These are phyloP conservation scores for Ischnura elegans DNA, from an alignment of 2,888 invertebrate genomes.

Conservation along the genomic window DNA sequence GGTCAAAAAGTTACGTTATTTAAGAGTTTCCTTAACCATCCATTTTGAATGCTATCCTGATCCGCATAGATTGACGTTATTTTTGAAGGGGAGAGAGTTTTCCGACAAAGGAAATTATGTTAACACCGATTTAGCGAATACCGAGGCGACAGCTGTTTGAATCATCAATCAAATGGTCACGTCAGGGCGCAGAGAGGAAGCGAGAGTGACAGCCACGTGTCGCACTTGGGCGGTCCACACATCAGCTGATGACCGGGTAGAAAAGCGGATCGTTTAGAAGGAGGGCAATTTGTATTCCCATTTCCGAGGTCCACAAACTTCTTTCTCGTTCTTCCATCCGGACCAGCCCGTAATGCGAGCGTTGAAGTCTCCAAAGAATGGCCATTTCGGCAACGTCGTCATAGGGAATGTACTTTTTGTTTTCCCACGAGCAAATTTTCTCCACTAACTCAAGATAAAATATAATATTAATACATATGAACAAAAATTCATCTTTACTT, in stretches of 20 bases:
- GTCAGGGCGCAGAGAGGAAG: background rate
- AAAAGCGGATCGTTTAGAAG: background rate
- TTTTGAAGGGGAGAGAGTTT: no score
- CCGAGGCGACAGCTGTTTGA: background rate
- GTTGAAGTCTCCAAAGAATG: conserved; percentile 12
- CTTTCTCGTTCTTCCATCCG: no score
- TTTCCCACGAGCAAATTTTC: background rate
- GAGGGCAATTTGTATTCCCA: background rate
- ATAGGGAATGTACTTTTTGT: background rate
- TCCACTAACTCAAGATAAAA: no score
- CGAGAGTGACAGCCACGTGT: background rate
- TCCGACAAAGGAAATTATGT: background rate
- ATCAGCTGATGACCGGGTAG: background rate
- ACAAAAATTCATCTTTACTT: no score
- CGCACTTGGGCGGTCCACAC: background rate
- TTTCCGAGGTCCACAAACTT: background rate
- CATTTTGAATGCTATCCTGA: no score
- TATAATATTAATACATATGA: no score
- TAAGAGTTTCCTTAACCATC: no score
- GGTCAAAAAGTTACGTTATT: no score
- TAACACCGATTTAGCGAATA: background rate
- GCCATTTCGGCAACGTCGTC: background rate
- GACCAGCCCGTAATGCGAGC: background rate
- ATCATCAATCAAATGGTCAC: background rate
- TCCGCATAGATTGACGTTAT: no score